Base-by-base conservation (phyloP, 2,113 vertebrate species). In the Peromyscus leucopus region DNA sequence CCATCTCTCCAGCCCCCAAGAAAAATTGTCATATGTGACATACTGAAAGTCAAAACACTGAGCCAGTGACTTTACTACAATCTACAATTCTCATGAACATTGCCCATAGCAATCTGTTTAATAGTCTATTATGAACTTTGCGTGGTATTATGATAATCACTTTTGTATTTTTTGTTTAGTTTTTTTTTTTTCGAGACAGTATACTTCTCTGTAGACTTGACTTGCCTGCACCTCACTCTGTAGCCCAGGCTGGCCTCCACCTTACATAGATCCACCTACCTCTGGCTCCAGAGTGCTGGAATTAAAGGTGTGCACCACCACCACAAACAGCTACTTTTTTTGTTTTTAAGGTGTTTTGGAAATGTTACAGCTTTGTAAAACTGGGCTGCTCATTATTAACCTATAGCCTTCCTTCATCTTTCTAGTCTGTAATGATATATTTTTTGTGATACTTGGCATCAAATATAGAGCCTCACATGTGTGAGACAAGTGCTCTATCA, bases 311-410 rank as follows among this genome's bases (percentile, higher is more conserved):
- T 84, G 57, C 16, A 84, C 39, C 22, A 39, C 21, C 22, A 61
- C n/a, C 63, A 59, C 22, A n/a, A n/a, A n/a, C 39, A 21, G 24
- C 22, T 13, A 28, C 57, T 84, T 84, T 48, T 48, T 48, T 71
- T 11, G 48, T 55, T 95, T 91, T 51, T 74, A 79, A 79, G 11
- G 46, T 92, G 8, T 96, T 95, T 92, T 72, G 86, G 33, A 90
- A 94, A 87, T 93, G 19, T 83, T 57, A 76, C 72, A 55, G 67
- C 55, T 86, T 96, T 97, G 51, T 19, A 89, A 57, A 92, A n/a
- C 65, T 69, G 48, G 65, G 6, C 48, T 71, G 19, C 65, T 96
- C 61, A 4, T 69, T 87, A n/a, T 88, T 55, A 94, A 83, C 46
- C 21, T 76, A 24, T 17, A 74, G 28, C 63, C 16, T 75, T 74